phyloP scores from a whole-genome alignment of 2,888 invertebrate species.

The Mimumesa dahlbomi region DNA sequence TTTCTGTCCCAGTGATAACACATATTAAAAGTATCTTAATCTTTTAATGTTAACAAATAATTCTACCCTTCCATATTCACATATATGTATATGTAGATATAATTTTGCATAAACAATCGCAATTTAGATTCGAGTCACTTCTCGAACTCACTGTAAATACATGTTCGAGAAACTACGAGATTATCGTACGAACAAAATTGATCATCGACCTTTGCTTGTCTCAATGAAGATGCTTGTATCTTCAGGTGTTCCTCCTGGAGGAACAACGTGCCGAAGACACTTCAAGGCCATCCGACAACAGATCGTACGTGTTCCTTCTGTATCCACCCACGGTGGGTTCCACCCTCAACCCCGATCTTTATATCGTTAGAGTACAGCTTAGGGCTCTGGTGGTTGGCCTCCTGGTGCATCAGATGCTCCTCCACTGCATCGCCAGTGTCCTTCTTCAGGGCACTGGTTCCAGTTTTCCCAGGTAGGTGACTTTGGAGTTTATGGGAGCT shows the following conservation, averaged over 20 bases:
- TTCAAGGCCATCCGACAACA: conserved; percentile 84
- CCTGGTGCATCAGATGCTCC: conserved; percentile 94
- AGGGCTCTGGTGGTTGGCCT: conserved; percentile 93
- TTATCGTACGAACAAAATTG: conserved; percentile 35
- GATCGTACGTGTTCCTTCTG: conserved; percentile 93
- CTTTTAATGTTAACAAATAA: too few relatives aligned
- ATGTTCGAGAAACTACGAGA: conserved; percentile 39
- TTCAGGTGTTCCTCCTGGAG: conserved; percentile 84
- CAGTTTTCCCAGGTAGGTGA: conserved; percentile 82
- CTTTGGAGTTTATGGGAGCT: too few relatives aligned
- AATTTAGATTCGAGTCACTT: too few relatives aligned
- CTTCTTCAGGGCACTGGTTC: conserved; percentile 88
- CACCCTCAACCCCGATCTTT: conserved; percentile 88
- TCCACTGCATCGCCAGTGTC: conserved; percentile 94
- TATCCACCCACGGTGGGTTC: conserved; percentile 89
- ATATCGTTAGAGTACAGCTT: conserved; percentile 92
- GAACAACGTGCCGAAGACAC: conserved; percentile 81
- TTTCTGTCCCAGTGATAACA: too few relatives aligned
- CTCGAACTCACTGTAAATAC: too few relatives aligned
- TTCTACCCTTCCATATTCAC: too few relatives aligned
- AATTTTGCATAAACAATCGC: too few relatives aligned
- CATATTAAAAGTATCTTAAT: too few relatives aligned
- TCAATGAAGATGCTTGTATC: conserved; percentile 31
- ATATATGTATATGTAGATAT: too few relatives aligned
- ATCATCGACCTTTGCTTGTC: background rate